Base-by-base conservation (phyloP, 2,113 vertebrate species). In the Athene noctua region DNA sequence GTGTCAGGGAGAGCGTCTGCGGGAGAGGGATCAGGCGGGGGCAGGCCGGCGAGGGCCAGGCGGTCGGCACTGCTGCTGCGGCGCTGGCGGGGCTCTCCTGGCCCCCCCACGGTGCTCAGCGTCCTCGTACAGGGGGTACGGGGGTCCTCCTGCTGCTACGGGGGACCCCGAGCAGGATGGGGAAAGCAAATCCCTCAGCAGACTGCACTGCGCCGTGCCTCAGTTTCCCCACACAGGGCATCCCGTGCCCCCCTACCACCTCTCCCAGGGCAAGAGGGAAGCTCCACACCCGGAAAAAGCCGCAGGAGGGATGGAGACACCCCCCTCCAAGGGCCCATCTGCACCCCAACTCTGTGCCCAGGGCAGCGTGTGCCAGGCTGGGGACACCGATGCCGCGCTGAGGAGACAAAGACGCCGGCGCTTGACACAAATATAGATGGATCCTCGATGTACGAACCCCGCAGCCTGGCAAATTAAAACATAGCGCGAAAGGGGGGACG, bases 1-100 rank as follows among this genome's bases (percentile, higher is more conserved):
- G 97, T 98, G 98, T 98, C 98, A 98, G 97, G 97, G 97, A 97
- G 96, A 92, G 97, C 95, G 97, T 98, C 98, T 97, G 98, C 96
- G 91, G 97, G 96, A 97, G 97, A 92, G 94, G 94, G 96, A 98
- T 97, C 98, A 98, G 98, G 98, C 30, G 97, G 98, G 95, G 94
- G 93, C 59, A 83, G 82, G 86, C 84, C 91, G 47, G 87, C 7
- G 5, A 96, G 96, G 88, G 91, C 84, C 90, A 52, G 86, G 95
- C 91, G 52, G 93, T 80, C 85, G 52, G 95, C 96, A 93, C 86
- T 12, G 34, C 86, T 42, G 88, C 65, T 3, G 15, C 1, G 5
- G 73, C 74, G n/a, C 44, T 38, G 62, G 68, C 0, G 11, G 26
- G 9, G 59, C 54, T 23, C 59, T 80, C 58, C 78, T 30, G 70